phyloP scores from a whole-genome alignment of 1,140 invertebrate species.

The Nephotettix cincticeps region DNA sequence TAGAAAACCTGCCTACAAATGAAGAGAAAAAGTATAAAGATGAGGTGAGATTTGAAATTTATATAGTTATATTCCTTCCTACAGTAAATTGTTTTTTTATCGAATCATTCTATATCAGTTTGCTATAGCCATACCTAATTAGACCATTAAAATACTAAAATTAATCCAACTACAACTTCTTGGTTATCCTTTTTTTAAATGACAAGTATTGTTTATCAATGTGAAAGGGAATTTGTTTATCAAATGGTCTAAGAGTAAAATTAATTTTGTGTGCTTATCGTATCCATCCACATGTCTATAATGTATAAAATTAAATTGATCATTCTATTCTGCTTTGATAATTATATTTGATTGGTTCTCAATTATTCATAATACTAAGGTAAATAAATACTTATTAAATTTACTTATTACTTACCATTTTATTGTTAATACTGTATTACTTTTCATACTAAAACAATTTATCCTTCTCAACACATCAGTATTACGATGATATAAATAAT shows the following conservation, averaged over 20 bases:
- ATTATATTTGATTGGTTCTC: no score
- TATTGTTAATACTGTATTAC: background rate
- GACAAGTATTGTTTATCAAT: background rate
- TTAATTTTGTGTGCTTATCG: no score
- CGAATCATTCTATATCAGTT: background rate
- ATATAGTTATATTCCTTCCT: background rate
- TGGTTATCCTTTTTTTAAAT: background rate
- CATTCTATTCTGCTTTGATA: no score
- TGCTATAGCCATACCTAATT: background rate
- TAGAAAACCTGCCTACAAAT: conserved; percentile 26
- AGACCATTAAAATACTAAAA: background rate
- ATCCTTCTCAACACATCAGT: background rate
- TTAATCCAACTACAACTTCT: background rate
- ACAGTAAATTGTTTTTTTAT: background rate
- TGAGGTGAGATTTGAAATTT: conserved; percentile 9
- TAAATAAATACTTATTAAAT: no score
- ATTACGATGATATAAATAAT: background rate
- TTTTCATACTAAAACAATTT: background rate
- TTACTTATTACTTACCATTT: background rate
- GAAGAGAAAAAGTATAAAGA: conserved; percentile 31
- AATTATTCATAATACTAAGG: no score
- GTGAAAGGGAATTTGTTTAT: background rate
- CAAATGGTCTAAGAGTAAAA: no score
- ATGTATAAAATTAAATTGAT: no score
- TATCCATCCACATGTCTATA: no score